A percentile compares a stretch with the other conserved stretches of the same genome.
Conservation (phyloP, 1,140 invertebrate species). For the Probaryconus sp. region DNA sequence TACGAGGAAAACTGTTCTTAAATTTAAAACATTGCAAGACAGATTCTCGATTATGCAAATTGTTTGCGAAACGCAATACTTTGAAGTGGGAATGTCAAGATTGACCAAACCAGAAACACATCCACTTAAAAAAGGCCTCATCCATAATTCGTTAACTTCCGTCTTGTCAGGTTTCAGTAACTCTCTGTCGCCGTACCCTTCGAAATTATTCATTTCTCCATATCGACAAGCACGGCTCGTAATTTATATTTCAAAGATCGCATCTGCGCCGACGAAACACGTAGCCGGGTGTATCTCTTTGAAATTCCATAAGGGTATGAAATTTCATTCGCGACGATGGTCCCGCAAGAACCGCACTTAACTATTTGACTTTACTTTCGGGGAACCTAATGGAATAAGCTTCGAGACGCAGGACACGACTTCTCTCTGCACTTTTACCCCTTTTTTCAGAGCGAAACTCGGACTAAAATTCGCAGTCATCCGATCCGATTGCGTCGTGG, state of each 20-base stretch:
- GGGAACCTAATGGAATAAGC: slow-evolving; percentile 39
- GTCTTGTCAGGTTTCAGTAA: slow-evolving; percentile 44
- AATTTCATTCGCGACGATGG: slow-evolving; percentile 19
- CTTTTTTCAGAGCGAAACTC: slow-evolving; percentile 11
- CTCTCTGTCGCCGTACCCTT: slow-evolving; percentile 23
- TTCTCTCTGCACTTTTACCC: slow-evolving; percentile 15
- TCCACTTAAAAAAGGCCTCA: slow-evolving; percentile 34
- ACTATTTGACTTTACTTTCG: slow-evolving; percentile 40
- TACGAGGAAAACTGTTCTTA: too few relatives aligned
- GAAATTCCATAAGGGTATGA: slow-evolving; percentile 32
- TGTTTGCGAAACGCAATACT: too few relatives aligned
- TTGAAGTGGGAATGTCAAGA: too few relatives aligned
- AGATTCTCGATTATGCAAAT: too few relatives aligned
- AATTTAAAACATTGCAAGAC: too few relatives aligned
- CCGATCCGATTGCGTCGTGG: slow-evolving; percentile 45
- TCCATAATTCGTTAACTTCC: slow-evolving; percentile 37
- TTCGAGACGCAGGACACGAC: slow-evolving; percentile 39
- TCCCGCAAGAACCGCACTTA: slow-evolving; percentile 42
- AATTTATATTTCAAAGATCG: slow-evolving; percentile 51
- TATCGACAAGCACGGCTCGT: slow-evolving; percentile 26
- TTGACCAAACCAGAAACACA: slow-evolving; percentile 33
- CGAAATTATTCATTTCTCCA: slow-evolving; percentile 52
- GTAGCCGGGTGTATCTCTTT: slow-evolving; percentile 3
- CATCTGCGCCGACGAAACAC: slow-evolving; percentile 19
- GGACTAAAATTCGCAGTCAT: slow-evolving; percentile 11